A percentile compares a stretch with the other conserved stretches of the same genome.
Evolutionary conservation across 2,113 vertebrate genomes (phyloP).

Genomic region (Grallaria varia): DNA sequence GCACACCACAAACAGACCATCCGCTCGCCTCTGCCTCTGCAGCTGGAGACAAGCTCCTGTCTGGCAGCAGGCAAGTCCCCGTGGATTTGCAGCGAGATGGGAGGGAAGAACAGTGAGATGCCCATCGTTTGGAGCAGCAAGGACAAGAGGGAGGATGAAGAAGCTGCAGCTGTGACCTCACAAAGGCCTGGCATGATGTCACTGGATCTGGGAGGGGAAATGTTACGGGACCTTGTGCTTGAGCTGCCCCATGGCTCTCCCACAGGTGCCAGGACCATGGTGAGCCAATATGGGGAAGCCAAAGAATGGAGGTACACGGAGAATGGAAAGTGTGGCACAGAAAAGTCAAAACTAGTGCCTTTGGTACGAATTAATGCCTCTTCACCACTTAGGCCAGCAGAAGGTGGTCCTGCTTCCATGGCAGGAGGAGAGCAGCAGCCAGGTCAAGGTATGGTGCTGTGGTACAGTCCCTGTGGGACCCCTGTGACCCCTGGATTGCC

Average conservation of each 20-base stretch:
- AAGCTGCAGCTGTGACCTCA: neutral
- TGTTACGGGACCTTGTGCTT: neutral
- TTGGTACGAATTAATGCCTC: neutral
- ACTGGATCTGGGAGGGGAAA: neutral
- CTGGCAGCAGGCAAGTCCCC: neutral
- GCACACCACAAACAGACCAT: neutral
- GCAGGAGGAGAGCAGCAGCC: neutral
- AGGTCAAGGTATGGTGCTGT: neutral
- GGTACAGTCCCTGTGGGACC: accelerated
- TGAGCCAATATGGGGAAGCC: neutral
- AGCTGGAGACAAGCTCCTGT: accelerated
- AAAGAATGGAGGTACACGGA: neutral
- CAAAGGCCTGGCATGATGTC: neutral
- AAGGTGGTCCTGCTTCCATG: neutral
- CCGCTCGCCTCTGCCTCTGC: neutral
- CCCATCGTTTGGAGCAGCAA: neutral
- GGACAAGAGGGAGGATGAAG: neutral
- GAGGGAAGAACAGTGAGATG: neutral
- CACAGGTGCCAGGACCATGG: accelerated
- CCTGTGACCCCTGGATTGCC: neutral
- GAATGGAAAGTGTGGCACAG: too few species aligned
- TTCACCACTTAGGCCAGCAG: neutral
- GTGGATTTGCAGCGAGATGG: neutral
- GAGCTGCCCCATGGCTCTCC: neutral
- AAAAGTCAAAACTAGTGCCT: neutral